phyloP scores from a whole-genome alignment of 2,113 vertebrate genomes.

The Circaetus gallicus region DNA sequence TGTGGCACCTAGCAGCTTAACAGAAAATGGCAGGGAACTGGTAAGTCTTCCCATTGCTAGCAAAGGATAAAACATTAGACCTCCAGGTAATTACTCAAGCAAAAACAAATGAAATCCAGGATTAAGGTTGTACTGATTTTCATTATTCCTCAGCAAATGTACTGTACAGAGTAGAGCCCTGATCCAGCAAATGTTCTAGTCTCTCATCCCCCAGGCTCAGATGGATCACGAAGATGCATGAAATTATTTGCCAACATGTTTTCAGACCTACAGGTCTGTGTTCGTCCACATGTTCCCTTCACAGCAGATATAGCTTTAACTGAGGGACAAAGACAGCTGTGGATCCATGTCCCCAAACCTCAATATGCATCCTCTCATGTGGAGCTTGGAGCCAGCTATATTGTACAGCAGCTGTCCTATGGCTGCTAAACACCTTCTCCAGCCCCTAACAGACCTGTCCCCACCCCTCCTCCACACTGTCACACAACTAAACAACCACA shows the following conservation, averaged over 20 bases:
- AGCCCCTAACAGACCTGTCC: background rate
- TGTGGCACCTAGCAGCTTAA: slow-evolving; percentile 85
- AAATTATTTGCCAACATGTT: background rate
- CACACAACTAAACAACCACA: background rate
- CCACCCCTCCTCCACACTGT: background rate
- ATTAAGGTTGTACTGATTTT: background rate
- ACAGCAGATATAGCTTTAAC: background rate
- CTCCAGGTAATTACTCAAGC: background rate
- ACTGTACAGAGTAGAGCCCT: background rate
- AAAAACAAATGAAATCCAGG: background rate
- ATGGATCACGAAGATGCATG: background rate
- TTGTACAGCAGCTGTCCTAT: background rate
- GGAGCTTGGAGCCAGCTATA: background rate
- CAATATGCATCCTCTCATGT: background rate
- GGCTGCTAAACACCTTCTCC: background rate
- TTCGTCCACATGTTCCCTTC: background rate
- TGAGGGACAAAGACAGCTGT: background rate
- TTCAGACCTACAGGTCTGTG: background rate
- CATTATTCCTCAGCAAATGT: background rate
- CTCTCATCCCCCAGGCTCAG: background rate
- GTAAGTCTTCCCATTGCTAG: background rate
- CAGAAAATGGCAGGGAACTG: background rate
- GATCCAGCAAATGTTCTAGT: background rate
- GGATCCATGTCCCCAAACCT: background rate
- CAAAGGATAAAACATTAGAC: background rate